Evolutionary conservation across 2,888 invertebrate species (phyloP), one percentile per base, ranked within the genome.

Genomic region (Ophion obscuratus): DNA sequence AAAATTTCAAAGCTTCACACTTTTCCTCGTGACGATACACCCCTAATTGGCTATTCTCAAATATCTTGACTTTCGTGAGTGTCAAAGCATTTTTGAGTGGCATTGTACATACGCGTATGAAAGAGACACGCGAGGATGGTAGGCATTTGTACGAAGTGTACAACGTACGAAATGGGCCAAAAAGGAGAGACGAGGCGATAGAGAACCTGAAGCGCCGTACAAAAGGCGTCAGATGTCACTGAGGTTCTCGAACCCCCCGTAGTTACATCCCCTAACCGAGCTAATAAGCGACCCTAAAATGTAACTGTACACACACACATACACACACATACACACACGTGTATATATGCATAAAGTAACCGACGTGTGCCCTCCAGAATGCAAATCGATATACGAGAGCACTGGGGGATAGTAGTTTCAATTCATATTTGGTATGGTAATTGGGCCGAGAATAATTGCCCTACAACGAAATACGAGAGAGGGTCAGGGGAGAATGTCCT

Each of bases 341-440:
- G n/a, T 83, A 81, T 83, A 83, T 73, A 82, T 82, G 61, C n/a
- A 62, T 27, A 27, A 27, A 47, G 61, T 53, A 67, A 24, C 67
- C n/a, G 36, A 7, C n/a, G 68, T 67, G 59, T 61, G 47, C 70
- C 70, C 67, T 66, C 10, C 53, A 83, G 62, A 83, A 74, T 83
- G 84, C 83, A 76, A 80, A 66, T 73, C 83, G 81, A 86, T 84
- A 81, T 62, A 66, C 73, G 64, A 40, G 62, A 36, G 78, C 47
- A 44, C 31, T n/a, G 83, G 68, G 73, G 71, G 88, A 84, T 78
- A 79, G 83, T 82, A 88, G 92, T 92, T 92, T 92, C 91, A 92
- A 93, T 93, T 93, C 91, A 92, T 93, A 92, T 93, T 92, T 91
- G 91, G 92, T 91, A 93, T 93, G 92, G 92, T 93, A 93, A 93